Evolutionary conservation across 2,797 vertebrate species (phyloP).

Genomic region (Natrix natrix): DNA sequence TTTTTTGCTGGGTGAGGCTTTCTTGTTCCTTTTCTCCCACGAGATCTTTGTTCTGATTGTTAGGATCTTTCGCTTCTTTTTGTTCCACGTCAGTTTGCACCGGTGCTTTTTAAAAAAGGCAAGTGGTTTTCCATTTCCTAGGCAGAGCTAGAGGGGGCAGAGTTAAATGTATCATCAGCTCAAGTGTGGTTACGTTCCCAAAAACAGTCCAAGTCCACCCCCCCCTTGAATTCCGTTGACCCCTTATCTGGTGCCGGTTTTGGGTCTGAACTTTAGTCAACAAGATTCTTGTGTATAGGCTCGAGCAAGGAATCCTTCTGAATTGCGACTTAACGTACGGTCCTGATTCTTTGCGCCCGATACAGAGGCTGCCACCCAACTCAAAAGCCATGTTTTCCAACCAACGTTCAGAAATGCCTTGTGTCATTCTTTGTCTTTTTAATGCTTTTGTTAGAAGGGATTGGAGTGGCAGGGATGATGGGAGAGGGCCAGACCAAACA

Average conservation of each 20-base stretch:
- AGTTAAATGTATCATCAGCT: not conserved
- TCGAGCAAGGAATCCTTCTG: not conserved
- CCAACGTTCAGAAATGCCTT: not conserved
- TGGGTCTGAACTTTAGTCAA: not conserved
- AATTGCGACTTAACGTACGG: not conserved
- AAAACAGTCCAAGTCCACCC: not conserved
- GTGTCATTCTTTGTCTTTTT: not conserved
- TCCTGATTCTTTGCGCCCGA: not conserved
- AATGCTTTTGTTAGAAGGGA: not conserved
- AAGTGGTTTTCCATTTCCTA: not conserved
- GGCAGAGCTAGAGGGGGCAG: not conserved
- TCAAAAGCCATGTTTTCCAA: too few relatives aligned
- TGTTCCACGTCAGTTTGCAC: not conserved
- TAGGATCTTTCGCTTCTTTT: not conserved
- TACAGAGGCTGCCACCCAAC: not conserved
- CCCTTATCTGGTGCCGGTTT: not conserved
- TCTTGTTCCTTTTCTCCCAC: not conserved
- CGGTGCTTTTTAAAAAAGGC: not conserved
- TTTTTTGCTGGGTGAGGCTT: not conserved
- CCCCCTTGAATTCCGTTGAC: not conserved
- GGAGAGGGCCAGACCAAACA: not conserved
- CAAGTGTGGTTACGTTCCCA: not conserved
- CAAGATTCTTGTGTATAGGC: not conserved
- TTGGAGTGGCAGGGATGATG: not conserved
- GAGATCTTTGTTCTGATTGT: constrained; percentile 3